A percentile compares a stretch with the other conserved stretches of the same genome.
These are phyloP conservation scores for Cyclargus thomasi DNA, from an alignment of 1,140 invertebrate genomes.

Conservation along the genomic window DNA sequence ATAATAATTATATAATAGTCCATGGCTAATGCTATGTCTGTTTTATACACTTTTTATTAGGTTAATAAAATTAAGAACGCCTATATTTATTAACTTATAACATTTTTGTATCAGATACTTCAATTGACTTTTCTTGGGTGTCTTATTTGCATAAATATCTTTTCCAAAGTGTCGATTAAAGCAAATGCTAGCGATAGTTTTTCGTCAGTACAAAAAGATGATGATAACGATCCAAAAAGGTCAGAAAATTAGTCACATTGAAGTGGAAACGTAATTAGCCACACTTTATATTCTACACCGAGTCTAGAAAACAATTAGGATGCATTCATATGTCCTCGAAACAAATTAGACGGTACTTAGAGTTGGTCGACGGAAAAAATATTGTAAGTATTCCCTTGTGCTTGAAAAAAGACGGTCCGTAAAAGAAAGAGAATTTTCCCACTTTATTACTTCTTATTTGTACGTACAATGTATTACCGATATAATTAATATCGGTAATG, in stretches of 20 bases:
- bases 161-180: no score
- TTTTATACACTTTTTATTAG: neutral
- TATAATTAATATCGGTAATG: no score
- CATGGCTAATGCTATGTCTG: neutral
- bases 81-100: no score
- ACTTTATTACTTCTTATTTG: no score
- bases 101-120: no score
- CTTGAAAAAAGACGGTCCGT: neutral
- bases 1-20: neutral
- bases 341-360: neutral
- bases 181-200: no score
- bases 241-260: neutral
- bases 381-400: neutral
- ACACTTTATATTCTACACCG: neutral
- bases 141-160: no score
- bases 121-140: no score
- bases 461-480: no score
- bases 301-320: neutral
- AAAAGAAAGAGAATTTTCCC: neutral
- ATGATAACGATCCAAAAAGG: no score
- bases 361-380: neutral
- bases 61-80: no score
- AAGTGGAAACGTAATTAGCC: neutral
- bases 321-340: conserved; percentile 2
- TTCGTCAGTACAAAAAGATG: neutral